phyloP scores from a whole-genome alignment of 2,113 vertebrate species.

The Mobula hypostoma region DNA sequence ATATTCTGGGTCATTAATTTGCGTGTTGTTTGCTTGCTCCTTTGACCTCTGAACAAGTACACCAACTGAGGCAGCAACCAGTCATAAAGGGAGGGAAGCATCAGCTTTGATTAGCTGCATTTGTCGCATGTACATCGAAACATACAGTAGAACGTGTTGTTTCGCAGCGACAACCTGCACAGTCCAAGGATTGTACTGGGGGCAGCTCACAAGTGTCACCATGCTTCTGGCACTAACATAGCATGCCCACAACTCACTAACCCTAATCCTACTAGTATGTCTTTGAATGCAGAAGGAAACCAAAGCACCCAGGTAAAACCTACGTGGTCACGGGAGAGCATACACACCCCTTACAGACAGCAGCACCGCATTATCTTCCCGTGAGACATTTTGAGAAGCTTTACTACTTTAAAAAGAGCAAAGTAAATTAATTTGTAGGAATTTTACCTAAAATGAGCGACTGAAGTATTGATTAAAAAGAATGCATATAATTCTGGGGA shows the following conservation, averaged over 20 bases:
- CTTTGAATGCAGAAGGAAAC: too few relatives aligned
- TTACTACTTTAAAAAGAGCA: not conserved
- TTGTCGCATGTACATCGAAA: too few relatives aligned
- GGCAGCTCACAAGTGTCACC: too few relatives aligned
- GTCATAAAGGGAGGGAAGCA: not conserved
- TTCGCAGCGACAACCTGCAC: too few relatives aligned
- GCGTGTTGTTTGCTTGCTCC: not conserved
- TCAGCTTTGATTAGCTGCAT: not conserved
- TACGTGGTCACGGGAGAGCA: too few relatives aligned
- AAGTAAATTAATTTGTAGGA: not conserved
- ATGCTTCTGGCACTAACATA: too few relatives aligned
- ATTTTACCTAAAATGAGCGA: not conserved
- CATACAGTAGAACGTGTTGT: too few relatives aligned
- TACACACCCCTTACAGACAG: too few relatives aligned
- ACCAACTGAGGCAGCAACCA: not conserved
- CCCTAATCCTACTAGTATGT: too few relatives aligned
- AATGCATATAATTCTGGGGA: not conserved
- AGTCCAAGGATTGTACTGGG: too few relatives aligned
- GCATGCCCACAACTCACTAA: too few relatives aligned
- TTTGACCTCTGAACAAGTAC: not conserved
- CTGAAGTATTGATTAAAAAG: not conserved
- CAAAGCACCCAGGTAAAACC: too few relatives aligned
- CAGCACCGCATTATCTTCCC: not conserved
- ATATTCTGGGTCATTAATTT: not conserved
- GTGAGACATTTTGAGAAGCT: not conserved